A percentile compares a stretch with the other conserved stretches of the same genome.
Conservation (phyloP, 2,888 invertebrate genomes). For the Cheilosia pagana region DNA sequence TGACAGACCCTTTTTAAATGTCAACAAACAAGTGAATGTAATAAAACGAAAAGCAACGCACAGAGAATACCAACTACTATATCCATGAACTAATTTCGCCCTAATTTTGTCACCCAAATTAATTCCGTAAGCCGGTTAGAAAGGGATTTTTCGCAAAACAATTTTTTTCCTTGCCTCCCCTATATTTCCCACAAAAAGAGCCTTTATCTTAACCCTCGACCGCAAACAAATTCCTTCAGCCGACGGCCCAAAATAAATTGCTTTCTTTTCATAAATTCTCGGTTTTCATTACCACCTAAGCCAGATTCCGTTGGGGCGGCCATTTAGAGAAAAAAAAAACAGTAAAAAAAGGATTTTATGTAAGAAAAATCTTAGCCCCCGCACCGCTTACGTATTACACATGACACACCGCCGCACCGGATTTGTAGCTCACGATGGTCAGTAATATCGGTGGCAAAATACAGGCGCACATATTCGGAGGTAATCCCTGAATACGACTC, state of each 20-base stretch:
- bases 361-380: not conserved
- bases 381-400: not conserved
- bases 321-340: not conserved
- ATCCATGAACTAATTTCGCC: constrained; percentile 50
- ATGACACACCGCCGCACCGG: not conserved
- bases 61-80: not conserved
- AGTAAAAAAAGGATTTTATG: constrained; percentile 43
- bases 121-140: constrained; percentile 67
- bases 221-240: not conserved
- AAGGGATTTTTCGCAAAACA: constrained; percentile 53
- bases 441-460: constrained; percentile 13
- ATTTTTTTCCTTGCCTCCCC: constrained; percentile 11
- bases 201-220: constrained; percentile 18
- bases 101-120: constrained; percentile 67
- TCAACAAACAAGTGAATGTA: constrained; percentile 27
- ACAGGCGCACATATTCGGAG: not conserved
- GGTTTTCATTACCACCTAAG: constrained; percentile 56
- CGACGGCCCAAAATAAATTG: constrained; percentile 51
- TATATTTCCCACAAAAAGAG: constrained; percentile 6
- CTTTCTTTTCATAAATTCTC: constrained; percentile 65
- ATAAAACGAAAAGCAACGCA: constrained; percentile 34
- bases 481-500: constrained; percentile 44
- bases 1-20: constrained; percentile 4
- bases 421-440: constrained; percentile 1
- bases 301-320: constrained; percentile 2